phyloP scores from a whole-genome alignment of 2,888 invertebrate species.

The Xestobium rufovillosum region DNA sequence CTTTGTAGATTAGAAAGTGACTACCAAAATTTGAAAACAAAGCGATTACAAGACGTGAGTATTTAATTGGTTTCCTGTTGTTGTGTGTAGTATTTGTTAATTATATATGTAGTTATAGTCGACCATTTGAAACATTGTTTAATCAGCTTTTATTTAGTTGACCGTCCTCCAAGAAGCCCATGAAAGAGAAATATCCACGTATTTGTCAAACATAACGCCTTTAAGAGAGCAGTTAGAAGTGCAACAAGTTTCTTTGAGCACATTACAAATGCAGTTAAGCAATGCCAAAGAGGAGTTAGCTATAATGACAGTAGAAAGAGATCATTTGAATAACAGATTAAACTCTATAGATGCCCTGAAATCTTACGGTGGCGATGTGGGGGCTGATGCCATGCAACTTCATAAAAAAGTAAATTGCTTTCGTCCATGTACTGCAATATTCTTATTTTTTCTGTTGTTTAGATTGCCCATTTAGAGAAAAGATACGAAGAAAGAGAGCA shows the following conservation, averaged over 20 bases:
- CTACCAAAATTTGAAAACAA: conserved; percentile 66
- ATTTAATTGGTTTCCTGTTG: conserved; percentile 21
- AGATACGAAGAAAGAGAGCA: conserved; percentile 46
- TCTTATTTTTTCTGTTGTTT: conserved; percentile 17
- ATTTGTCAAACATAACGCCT: conserved; percentile 53
- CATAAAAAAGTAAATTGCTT: conserved; percentile 35
- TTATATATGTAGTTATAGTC: conserved; percentile 4
- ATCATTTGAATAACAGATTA: conserved; percentile 46
- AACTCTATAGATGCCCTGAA: conserved; percentile 5
- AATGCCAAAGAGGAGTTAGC: conserved; percentile 45
- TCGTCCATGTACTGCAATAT: no score
- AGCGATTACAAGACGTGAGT: conserved; percentile 74
- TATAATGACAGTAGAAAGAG: conserved; percentile 48
- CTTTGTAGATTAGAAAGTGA: conserved; percentile 56
- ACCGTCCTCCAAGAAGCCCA: conserved; percentile 68
- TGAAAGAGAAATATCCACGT: conserved; percentile 62
- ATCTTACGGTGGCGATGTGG: conserved; percentile 14
- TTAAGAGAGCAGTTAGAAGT: conserved; percentile 54
- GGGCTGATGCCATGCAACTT: conserved; percentile 27
- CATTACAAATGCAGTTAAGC: conserved; percentile 38
- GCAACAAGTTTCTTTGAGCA: conserved; percentile 50
- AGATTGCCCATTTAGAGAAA: conserved; percentile 43
- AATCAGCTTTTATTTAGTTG: conserved; percentile 48
- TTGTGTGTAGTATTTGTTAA: conserved; percentile 3
- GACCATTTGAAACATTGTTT: not conserved